Evolutionary conservation across 2,113 vertebrate species (phyloP).

Genomic region (Pteronura brasiliensis): DNA sequence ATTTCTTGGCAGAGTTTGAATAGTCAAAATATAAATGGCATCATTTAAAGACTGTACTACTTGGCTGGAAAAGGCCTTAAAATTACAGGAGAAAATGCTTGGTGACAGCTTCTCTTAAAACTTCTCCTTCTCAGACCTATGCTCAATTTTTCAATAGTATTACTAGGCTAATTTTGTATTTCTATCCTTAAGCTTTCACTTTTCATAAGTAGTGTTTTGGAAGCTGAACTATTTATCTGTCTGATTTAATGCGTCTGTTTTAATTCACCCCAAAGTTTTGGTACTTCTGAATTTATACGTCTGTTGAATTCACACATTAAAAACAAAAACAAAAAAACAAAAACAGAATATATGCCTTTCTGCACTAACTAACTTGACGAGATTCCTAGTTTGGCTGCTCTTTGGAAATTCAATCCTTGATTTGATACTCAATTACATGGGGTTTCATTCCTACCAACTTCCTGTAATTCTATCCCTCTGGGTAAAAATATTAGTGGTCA

Average conservation of each 20-base stretch:
- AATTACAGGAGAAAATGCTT: slow-evolving; percentile 72
- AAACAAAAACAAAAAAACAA: not conserved
- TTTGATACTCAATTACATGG: slow-evolving; percentile 89
- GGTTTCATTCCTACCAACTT: slow-evolving; percentile 92
- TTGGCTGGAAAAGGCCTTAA: slow-evolving; percentile 69
- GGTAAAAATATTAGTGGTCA: slow-evolving; percentile 96
- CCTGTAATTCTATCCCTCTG: slow-evolving; percentile 95
- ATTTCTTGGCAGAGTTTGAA: slow-evolving; percentile 76
- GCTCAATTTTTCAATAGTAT: slow-evolving; percentile 43
- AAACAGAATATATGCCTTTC: slow-evolving; percentile 58
- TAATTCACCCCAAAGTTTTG: not conserved
- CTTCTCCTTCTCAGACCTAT: not conserved
- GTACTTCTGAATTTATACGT: slow-evolving; percentile 18
- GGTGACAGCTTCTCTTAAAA: slow-evolving; percentile 64
- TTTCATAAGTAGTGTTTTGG: slow-evolving; percentile 27
- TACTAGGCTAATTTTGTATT: slow-evolving; percentile 26
- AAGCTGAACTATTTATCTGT: slow-evolving; percentile 39
- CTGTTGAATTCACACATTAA: not conserved
- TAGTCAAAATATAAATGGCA: slow-evolving; percentile 78
- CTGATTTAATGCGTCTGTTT: slow-evolving; percentile 29
- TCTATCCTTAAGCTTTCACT: slow-evolving; percentile 43
- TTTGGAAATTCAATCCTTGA: slow-evolving; percentile 85
- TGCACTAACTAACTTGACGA: slow-evolving; percentile 74
- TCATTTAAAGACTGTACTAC: slow-evolving; percentile 72
- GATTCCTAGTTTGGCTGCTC: slow-evolving; percentile 80